Conservation (phyloP, 2,797 vertebrate species). For the Cichlasoma orientale region DNA sequence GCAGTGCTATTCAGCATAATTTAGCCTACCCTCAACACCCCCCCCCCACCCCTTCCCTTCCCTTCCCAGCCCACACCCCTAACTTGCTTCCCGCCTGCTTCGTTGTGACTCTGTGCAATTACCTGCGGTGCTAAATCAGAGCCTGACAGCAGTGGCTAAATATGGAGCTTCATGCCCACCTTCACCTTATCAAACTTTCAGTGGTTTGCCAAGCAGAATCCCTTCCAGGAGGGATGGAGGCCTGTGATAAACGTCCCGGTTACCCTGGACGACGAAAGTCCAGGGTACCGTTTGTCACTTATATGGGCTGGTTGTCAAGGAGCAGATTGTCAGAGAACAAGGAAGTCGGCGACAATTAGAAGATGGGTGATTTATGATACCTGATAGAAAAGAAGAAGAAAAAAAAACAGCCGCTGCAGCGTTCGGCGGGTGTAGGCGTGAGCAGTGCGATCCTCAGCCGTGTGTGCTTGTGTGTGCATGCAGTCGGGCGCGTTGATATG, state of each 20-base stretch:
- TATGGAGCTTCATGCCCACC: slow-evolving; percentile 62
- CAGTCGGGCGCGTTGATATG: slow-evolving; percentile 50
- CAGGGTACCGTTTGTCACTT: slow-evolving; percentile 70
- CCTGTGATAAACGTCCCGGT: slow-evolving; percentile 60
- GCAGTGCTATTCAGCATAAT: slow-evolving; percentile 74
- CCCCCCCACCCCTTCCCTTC: neutral
- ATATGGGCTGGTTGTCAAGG: slow-evolving; percentile 70
- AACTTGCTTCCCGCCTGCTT: slow-evolving; percentile 50
- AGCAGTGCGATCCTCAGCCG: slow-evolving; percentile 10
- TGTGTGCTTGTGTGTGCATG: slow-evolving; percentile 29
- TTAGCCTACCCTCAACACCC: slow-evolving; percentile 6
- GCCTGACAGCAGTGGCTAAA: slow-evolving; percentile 63
- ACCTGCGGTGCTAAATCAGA: slow-evolving; percentile 69
- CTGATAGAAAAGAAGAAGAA: slow-evolving; percentile 24
- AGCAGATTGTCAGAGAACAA: slow-evolving; percentile 73
- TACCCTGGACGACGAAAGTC: slow-evolving; percentile 53
- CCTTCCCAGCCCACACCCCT: slow-evolving; percentile 20
- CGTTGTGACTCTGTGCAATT: slow-evolving; percentile 58
- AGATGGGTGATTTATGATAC: slow-evolving; percentile 65
- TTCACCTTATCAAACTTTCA: slow-evolving; percentile 67
- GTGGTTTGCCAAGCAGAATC: slow-evolving; percentile 50
- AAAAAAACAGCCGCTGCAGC: slow-evolving; percentile 10
- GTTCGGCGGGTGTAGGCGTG: slow-evolving; percentile 24
- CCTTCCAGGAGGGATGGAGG: slow-evolving; percentile 36
- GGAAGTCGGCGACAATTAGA: slow-evolving; percentile 71